Conservation (phyloP, 1,140 invertebrate genomes). For the Hyposmocoma kahamanoa region DNA sequence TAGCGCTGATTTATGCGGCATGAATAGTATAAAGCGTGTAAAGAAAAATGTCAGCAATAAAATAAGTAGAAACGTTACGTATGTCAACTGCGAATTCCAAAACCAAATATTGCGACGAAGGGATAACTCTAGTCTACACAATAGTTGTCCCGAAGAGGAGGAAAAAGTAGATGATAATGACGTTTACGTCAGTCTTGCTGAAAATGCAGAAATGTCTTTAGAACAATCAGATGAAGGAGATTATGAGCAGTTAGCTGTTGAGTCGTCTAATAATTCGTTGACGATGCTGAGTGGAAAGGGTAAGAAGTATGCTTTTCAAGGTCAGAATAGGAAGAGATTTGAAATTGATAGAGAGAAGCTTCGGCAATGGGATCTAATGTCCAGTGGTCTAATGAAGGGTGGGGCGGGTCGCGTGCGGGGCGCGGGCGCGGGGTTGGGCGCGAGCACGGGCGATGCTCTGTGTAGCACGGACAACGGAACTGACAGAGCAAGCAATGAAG, state of each 20-base stretch:
- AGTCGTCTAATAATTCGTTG: constrained; percentile 21
- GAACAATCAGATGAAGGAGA: constrained; percentile 59
- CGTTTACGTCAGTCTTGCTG: constrained; percentile 75
- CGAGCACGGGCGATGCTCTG: constrained; percentile 55
- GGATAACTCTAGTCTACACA: constrained; percentile 25
- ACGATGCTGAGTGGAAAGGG: background rate
- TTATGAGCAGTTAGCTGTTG: constrained; percentile 63
- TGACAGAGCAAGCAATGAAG: constrained; percentile 62
- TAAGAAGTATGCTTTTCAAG: constrained; percentile 22
- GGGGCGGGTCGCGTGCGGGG: constrained; percentile 61
- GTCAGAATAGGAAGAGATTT: constrained; percentile 54
- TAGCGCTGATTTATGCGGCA: constrained; percentile 38
- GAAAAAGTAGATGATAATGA: constrained; percentile 70
- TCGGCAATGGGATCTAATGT: constrained; percentile 90
- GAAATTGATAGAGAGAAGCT: constrained; percentile 89
- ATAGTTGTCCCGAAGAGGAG: constrained; percentile 30
- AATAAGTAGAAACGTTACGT: constrained; percentile 80
- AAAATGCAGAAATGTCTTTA: constrained; percentile 29
- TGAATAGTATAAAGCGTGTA: constrained; percentile 60
- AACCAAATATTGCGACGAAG: constrained; percentile 33
- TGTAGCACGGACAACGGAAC: constrained; percentile 52
- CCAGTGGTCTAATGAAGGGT: constrained; percentile 79
- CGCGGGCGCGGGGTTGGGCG: constrained; percentile 59
- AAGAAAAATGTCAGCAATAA: constrained; percentile 53
- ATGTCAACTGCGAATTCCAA: constrained; percentile 82